These are phyloP conservation scores for Drosophila vallismaia DNA, from an alignment of 2,888 invertebrate genomes.

Conservation along the genomic window DNA sequence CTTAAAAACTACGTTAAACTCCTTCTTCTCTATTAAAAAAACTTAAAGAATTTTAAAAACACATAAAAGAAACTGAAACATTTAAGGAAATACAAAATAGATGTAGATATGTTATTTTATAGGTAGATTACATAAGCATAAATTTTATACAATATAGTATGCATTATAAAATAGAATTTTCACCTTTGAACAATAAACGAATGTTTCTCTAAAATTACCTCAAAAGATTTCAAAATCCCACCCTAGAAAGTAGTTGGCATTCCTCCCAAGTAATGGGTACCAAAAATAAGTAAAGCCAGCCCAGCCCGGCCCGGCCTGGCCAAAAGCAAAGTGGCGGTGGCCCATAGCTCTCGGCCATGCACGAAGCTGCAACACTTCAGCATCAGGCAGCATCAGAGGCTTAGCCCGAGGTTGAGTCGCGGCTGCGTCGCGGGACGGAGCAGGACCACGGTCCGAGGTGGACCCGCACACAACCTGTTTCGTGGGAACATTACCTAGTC, in stretches of 20 bases:
- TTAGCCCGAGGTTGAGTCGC: slow-evolving; percentile 26
- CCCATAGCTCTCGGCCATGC: slow-evolving; percentile 79
- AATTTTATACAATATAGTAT: too few species aligned
- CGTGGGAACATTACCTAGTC: slow-evolving; percentile 84
- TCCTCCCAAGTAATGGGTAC: slow-evolving; percentile 5
- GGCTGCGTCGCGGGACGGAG: slow-evolving; percentile 5
- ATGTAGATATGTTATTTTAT: too few species aligned
- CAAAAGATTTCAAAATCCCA: neutral
- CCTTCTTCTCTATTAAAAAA: too few species aligned
- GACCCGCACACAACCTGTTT: slow-evolving; percentile 81
- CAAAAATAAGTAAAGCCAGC: slow-evolving; percentile 15
- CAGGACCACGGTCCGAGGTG: slow-evolving; percentile 18
- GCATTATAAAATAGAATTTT: too few species aligned
- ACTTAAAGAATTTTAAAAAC: too few species aligned
- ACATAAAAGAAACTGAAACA: too few species aligned
- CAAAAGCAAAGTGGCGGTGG: slow-evolving; percentile 70
- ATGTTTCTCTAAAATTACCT: too few species aligned
- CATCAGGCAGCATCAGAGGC: slow-evolving; percentile 24
- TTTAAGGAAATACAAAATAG: too few species aligned
- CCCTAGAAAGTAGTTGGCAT: neutral
- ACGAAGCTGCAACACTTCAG: slow-evolving; percentile 75
- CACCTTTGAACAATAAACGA: too few species aligned
- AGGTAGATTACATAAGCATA: too few species aligned
- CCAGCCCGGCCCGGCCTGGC: slow-evolving; percentile 30
- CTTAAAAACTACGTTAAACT: too few species aligned